Base-by-base conservation (phyloP, 2,888 invertebrate species). In the Polyploca ridens region DNA sequence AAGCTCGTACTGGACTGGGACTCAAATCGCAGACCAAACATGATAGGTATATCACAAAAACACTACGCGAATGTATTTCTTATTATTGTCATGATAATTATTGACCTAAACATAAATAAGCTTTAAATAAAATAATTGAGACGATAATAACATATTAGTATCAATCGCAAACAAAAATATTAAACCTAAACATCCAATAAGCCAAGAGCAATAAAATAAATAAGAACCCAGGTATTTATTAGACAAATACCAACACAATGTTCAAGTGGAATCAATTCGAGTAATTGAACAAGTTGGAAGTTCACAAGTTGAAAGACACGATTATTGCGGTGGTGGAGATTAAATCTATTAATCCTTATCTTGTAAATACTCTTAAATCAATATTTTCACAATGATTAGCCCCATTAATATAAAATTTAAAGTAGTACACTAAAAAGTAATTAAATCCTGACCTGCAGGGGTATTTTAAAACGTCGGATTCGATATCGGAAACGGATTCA, bases 221-320 rank as follows among this genome's bases (percentile, higher is more conserved):
- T 54, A 19, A 19, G 16, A 54, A 13, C 19, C 8, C 8, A 54
- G n/a, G 19, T 16, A 54, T 54, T 54, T 54, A 19, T 54, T 8
- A 54, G 54, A 19, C 54, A 54, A 54, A 54, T 54, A 54, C n/a
- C 54, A 19, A 54, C 10, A 54, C 54, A 19, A 54, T 54, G 16
- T 19, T 19, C 19, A n/a, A 10, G 16, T 19, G 3, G 54, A 54
- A 54, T 54, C 7, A 19, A 19, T 19, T 19, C 54, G 19, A 54
- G 54, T 54, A 54, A 54, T 19, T 54, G 19, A 54, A 54, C 19
- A 54, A 54, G 19, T 54, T 54, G 4, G 8, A 54, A 19, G n/a
- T 49, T 49, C 54, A 54, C 10, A 19, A 16, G 49, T 16, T 54
- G 49, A 3, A 16, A 19, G 19, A 54, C 19, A 54, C 49, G 19